Evolutionary conservation across 2,797 vertebrate species (phyloP).

Genomic region (Rhincodon typus): DNA sequence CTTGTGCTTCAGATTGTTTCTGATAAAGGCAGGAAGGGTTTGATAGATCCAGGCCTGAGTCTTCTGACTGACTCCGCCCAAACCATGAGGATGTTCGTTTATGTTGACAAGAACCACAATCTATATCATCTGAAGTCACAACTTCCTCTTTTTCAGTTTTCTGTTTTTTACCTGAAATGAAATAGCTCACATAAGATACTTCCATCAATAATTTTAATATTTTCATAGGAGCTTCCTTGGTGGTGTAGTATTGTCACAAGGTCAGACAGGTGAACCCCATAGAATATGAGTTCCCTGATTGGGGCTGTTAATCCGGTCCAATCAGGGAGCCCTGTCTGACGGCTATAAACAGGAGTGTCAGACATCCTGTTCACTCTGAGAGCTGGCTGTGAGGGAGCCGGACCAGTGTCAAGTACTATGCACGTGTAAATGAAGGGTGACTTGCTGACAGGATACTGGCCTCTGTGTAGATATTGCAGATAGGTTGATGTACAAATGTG

Average conservation of each 20-base stretch:
- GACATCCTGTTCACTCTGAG: too few species aligned
- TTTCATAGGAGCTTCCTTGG: not conserved
- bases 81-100: not conserved
- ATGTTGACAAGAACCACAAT: not conserved
- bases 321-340: too few species aligned
- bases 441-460: too few species aligned
- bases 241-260: too few species aligned
- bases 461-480: too few species aligned
- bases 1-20: not conserved
- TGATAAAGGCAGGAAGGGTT: not conserved
- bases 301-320: too few species aligned
- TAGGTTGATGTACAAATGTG: not conserved
- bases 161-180: conserved; percentile 23
- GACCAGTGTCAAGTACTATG: too few species aligned
- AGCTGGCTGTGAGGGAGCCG: too few species aligned
- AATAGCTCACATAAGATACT: not conserved
- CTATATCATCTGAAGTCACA: not conserved
- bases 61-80: conserved; percentile 1
- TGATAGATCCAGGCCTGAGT: not conserved
- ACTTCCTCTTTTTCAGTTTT: not conserved
- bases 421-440: too few species aligned
- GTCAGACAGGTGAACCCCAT: too few species aligned
- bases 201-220: not conserved
- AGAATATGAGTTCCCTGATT: too few species aligned
- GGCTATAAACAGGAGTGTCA: too few species aligned